Conservation (phyloP, 2,113 vertebrate genomes). For the Nyctereutes procyonoides region DNA sequence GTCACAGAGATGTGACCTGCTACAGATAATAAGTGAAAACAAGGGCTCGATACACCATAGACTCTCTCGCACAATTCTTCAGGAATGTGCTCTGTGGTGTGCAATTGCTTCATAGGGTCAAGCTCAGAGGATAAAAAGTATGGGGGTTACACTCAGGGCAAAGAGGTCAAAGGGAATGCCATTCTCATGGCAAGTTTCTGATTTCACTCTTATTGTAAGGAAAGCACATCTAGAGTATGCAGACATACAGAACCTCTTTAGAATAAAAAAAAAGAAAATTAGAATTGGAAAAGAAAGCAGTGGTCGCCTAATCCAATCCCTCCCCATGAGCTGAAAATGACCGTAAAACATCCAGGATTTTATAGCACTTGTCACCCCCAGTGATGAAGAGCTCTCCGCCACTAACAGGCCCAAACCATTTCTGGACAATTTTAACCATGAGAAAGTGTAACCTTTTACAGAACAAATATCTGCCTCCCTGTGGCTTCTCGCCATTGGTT, state of each 20-base stretch:
- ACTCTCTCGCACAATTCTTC: not conserved
- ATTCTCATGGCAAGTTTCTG: not conserved
- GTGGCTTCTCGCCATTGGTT: not conserved
- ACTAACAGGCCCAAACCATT: not conserved
- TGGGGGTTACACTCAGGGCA: not conserved
- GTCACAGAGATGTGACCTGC: slow-evolving; percentile 47
- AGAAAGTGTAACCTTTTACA: not conserved
- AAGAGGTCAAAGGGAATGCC: slow-evolving; percentile 35
- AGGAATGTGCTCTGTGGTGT: not conserved
- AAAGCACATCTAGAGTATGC: not conserved
- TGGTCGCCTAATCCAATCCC: not conserved
- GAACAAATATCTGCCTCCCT: not conserved
- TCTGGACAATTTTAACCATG: not conserved
- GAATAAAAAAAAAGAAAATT: not conserved
- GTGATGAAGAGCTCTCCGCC: not conserved
- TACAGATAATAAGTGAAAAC: slow-evolving; percentile 54
- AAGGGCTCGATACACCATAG: slow-evolving; percentile 12
- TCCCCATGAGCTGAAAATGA: not conserved
- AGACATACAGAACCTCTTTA: not conserved
- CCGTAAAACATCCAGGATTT: not conserved
- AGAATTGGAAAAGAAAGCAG: not conserved
- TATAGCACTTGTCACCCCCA: not conserved
- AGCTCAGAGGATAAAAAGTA: not conserved
- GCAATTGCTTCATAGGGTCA: slow-evolving; percentile 7
- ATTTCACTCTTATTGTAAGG: not conserved